A percentile compares a stretch with the other conserved stretches of the same genome.
phyloP scores from a whole-genome alignment of 2,797 vertebrate species.

The Taeniopygia guttata region DNA sequence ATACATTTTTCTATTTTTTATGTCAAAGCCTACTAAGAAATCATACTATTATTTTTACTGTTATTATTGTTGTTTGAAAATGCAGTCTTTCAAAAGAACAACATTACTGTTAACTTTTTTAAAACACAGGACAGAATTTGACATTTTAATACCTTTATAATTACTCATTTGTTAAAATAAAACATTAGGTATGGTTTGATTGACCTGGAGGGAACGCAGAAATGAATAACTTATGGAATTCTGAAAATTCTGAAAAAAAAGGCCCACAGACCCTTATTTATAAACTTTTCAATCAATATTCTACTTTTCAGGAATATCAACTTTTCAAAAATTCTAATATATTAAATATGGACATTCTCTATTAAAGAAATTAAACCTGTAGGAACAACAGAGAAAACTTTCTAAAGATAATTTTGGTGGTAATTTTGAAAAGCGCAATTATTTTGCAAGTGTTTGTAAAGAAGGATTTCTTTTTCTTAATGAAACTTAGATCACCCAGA shows the following conservation, averaged over 20 bases:
- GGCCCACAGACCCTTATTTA: neutral
- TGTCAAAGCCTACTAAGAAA: neutral
- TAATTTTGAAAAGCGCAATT: neutral
- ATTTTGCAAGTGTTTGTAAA: neutral
- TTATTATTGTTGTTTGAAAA: neutral
- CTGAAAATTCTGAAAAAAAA: neutral
- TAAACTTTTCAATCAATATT: neutral
- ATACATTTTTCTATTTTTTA: neutral
- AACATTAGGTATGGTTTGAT: neutral
- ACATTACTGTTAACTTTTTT: neutral
- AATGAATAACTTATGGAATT: neutral
- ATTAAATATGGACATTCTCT: neutral
- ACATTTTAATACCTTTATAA: neutral
- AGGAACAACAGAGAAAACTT: neutral
- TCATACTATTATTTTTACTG: too few relatives aligned
- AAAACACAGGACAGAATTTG: neutral
- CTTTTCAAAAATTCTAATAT: neutral
- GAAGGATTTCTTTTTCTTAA: neutral
- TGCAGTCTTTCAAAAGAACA: neutral
- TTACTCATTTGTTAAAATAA: neutral
- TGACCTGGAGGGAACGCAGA: neutral
- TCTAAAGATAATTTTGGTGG: neutral
- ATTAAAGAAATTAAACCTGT: neutral
- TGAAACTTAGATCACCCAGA: neutral
- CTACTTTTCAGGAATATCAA: neutral